Conservation (phyloP, 2,113 vertebrate species). For the Sialia sialis region DNA sequence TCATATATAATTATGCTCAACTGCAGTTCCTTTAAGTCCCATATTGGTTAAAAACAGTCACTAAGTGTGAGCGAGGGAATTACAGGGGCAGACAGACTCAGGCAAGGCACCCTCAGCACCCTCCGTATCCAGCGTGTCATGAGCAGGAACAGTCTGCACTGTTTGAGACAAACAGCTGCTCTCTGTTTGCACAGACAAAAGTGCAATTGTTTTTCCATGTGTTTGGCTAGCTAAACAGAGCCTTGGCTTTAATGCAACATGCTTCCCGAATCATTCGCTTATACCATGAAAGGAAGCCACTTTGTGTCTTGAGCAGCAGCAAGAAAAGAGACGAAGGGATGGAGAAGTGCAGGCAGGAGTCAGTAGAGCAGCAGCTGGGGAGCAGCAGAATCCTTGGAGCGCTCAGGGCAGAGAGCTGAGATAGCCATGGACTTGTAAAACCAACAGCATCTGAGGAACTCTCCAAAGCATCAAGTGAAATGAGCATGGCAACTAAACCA, state of each 20-base stretch:
- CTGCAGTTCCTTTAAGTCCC: not conserved
- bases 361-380: not conserved
- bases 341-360: not conserved
- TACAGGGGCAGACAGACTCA: not conserved
- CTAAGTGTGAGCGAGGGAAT: not conserved
- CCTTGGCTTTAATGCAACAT: slow-evolving; percentile 7
- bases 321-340: fast-evolving
- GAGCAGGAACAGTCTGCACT: not conserved
- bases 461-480: not conserved
- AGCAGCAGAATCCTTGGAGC: not conserved
- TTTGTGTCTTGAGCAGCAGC: not conserved
- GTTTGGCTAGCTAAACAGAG: slow-evolving; percentile 36
- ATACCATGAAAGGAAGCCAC: slow-evolving; percentile 17
- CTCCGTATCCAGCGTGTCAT: not conserved
- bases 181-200: slow-evolving; percentile 47
- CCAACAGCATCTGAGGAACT: not conserved
- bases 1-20: not conserved
- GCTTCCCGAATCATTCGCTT: not conserved
- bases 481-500: not conserved
- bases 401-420: not conserved
- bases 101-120: not conserved
- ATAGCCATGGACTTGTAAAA: not conserved
- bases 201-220: slow-evolving; percentile 54
- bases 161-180: slow-evolving; percentile 47
- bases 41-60: not conserved